Evolutionary conservation across 2,888 invertebrate species (phyloP).

Genomic region (Spodoptera exigua): DNA sequence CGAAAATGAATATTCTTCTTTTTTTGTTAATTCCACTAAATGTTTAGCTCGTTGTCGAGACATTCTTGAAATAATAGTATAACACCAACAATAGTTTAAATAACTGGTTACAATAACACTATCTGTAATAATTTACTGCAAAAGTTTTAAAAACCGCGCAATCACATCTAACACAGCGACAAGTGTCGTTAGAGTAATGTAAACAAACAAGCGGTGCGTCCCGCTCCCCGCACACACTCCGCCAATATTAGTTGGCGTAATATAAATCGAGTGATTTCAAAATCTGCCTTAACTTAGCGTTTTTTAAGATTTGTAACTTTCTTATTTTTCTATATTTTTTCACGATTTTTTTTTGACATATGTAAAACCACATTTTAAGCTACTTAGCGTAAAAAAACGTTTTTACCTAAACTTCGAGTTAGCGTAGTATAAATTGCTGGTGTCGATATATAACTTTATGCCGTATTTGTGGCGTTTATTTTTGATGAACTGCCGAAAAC

Average conservation of each 20-base stretch:
- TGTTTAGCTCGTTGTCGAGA: no score
- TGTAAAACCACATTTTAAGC: background rate
- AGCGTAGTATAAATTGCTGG: no score
- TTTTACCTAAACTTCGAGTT: slow-evolving; percentile 6
- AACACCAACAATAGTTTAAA: background rate
- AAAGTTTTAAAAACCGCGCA: no score
- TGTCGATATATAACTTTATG: no score
- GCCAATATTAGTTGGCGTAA: no score
- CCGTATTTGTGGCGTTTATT: no score
- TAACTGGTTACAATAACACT: background rate
- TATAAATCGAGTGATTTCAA: slow-evolving; percentile 6
- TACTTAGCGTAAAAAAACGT: slow-evolving; percentile 3
- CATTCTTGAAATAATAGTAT: slow-evolving; percentile 1
- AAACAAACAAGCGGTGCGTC: no score
- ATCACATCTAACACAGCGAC: no score
- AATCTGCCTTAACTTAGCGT: slow-evolving; percentile 3
- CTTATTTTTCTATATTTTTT: slow-evolving; percentile 3
- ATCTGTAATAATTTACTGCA: slow-evolving; percentile 6
- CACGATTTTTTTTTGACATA: background rate
- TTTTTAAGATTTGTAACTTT: background rate
- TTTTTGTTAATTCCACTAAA: no score
- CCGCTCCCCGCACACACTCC: no score
- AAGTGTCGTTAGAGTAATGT: no score
- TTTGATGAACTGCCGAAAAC: slow-evolving; percentile 27
- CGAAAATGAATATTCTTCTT: no score